Conservation (phyloP, 2,113 vertebrate species). For the Perca flavescens region DNA sequence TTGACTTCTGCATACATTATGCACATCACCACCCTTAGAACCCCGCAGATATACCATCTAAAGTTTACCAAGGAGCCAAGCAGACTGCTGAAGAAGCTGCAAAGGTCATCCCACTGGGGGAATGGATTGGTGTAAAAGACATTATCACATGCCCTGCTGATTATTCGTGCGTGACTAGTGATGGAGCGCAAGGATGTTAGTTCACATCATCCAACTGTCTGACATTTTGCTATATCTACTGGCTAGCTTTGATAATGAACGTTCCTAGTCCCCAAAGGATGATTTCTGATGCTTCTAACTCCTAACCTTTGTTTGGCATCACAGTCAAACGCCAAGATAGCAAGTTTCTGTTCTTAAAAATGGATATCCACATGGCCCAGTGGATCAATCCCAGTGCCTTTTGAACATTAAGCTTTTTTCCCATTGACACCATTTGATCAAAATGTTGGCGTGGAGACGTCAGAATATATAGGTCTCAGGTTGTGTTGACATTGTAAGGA, state of each 20-base stretch:
- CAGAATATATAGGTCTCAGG: background rate
- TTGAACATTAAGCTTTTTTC: background rate
- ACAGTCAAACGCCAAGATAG: too few species aligned
- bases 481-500: background rate
- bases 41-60: background rate
- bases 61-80: background rate
- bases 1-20: slow-evolving; percentile 3
- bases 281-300: too few species aligned
- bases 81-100: background rate
- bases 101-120: background rate
- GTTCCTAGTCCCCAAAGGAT: background rate
- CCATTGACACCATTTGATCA: background rate
- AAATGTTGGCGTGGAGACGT: background rate
- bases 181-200: background rate
- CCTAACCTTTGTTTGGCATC: background rate
- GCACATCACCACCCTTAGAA: background rate
- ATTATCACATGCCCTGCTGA: background rate
- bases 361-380: background rate
- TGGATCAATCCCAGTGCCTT: background rate
- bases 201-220: background rate
- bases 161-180: background rate
- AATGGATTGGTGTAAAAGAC: background rate
- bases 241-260: background rate
- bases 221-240: background rate
- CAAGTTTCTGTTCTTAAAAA: background rate